These are phyloP conservation scores for Phaethornis superciliosus DNA, from an alignment of 2,113 vertebrate genomes.

Conservation along the genomic window DNA sequence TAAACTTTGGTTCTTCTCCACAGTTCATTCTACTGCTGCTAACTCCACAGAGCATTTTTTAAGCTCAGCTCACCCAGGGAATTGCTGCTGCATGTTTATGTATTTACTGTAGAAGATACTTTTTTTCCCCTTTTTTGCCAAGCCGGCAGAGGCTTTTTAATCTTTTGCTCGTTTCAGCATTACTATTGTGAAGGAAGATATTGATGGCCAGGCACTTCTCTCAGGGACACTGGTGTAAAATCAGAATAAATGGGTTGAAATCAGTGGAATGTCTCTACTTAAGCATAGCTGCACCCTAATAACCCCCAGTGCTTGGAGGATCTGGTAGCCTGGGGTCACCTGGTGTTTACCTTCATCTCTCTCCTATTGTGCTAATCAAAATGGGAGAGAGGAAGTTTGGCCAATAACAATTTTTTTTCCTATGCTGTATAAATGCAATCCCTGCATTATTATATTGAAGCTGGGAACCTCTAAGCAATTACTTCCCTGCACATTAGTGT, in stretches of 20 bases:
- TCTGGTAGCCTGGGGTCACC: background rate
- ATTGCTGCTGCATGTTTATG: slow-evolving; percentile 57
- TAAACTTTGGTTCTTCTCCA: slow-evolving; percentile 31
- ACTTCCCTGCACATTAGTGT: slow-evolving; percentile 67
- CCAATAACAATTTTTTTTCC: background rate
- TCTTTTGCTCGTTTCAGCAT: slow-evolving; percentile 33
- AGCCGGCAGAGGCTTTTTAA: slow-evolving; percentile 44
- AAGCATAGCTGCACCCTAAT: background rate
- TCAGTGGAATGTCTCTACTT: background rate
- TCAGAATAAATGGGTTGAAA: background rate
- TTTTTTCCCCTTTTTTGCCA: background rate
- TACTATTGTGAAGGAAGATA: background rate
- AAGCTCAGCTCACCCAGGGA: slow-evolving; percentile 25
- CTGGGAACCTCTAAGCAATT: slow-evolving; percentile 73
- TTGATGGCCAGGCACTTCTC: background rate
- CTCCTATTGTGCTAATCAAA: slow-evolving; percentile 35
- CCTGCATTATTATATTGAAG: slow-evolving; percentile 66
- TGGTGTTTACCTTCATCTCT: background rate
- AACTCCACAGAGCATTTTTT: slow-evolving; percentile 25
- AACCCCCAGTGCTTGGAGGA: background rate
- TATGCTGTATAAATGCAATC: slow-evolving; percentile 55
- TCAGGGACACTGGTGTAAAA: background rate
- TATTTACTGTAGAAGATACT: slow-evolving; percentile 48
- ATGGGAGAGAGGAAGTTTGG: slow-evolving; percentile 27
- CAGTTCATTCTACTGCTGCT: slow-evolving; percentile 9